Base-by-base conservation (phyloP, 1,140 invertebrate species). In the Bombus impatiens region DNA sequence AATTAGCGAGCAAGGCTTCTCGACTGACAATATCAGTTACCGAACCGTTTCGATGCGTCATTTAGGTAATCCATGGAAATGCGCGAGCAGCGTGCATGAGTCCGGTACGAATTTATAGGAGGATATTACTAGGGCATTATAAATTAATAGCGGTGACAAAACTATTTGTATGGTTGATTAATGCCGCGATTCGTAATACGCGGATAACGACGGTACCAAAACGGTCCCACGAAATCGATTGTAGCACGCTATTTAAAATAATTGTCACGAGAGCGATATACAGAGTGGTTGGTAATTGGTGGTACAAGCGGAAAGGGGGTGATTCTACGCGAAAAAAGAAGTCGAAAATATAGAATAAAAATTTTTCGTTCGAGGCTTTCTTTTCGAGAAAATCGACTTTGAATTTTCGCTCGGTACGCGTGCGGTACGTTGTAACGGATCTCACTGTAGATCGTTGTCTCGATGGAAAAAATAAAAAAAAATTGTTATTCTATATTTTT, bases 101-200 rank as follows among this genome's bases (percentile, higher is more conserved):
- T 28, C 37, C 37, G n/a, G 13, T 8, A 47, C 22, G 3, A 79
- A 84, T 84, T 84, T 79, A 84, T 84, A 44, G 53, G 4, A 2
- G 67, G 82, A 62, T 84, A 79, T 79, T 84, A 59, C 67, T 35
- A 62, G 53, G 70, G 77, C 82, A 79, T 79, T 79, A 68, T 79
- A 84, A 84, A 84, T 84, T 79, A 84, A 79, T 84, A 84, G 76
- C 82, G 40, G 67, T 28, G 67, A 84, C 82, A 79, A 79, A 84
- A 84, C 82, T 84, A 84, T 84, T 84, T 79, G 82, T 47, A 47
- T 37, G 37, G 9, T n/a, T 79, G 82, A 84, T 84, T 79, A 79
- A 84, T 68, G 77, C 25, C 25, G 13, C 47, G 67, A 71, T 79
- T 71, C 82, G 67, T 72, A 84, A 84, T 72, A 42, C 67, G 65